A percentile compares a stretch with the other conserved stretches of the same genome.
Evolutionary conservation across 2,888 invertebrate genomes (phyloP).

Genomic region (Phymatocera aterrima): DNA sequence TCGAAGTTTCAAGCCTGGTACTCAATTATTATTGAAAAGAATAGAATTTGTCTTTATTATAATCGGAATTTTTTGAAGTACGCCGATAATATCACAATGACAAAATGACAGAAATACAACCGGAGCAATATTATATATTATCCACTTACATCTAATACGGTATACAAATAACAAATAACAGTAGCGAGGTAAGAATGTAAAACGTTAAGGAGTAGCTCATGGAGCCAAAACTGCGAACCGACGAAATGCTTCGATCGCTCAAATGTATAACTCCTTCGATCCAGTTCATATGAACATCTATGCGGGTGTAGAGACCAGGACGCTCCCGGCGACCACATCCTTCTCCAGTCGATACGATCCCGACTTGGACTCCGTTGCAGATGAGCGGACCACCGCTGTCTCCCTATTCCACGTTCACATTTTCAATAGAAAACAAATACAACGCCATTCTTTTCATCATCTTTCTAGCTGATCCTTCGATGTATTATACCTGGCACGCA

Average conservation of each 20-base stretch:
- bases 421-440: not conserved
- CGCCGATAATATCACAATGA: too few relatives aligned
- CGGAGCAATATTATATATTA: not conserved
- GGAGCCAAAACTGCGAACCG: not conserved
- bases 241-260: not conserved
- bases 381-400: constrained; percentile 15
- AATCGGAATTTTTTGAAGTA: too few relatives aligned
- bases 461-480: not conserved
- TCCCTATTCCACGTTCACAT: not conserved
- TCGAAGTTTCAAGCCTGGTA: not conserved
- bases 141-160: not conserved
- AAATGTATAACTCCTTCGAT: not conserved
- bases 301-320: not conserved
- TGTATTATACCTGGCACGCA: not conserved
- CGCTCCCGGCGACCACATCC: constrained; percentile 6
- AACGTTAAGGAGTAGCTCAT: not conserved
- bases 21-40: not conserved
- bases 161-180: not conserved
- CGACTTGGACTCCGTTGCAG: not conserved
- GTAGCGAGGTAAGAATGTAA: not conserved
- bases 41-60: too few relatives aligned
- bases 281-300: not conserved
- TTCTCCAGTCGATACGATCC: constrained; percentile 11
- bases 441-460: too few relatives aligned
- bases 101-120: too few relatives aligned